Evolutionary conservation across 2,888 invertebrate genomes (phyloP), one percentile per base, ranked within the genome.

Genomic region (Sesamia inferens): DNA sequence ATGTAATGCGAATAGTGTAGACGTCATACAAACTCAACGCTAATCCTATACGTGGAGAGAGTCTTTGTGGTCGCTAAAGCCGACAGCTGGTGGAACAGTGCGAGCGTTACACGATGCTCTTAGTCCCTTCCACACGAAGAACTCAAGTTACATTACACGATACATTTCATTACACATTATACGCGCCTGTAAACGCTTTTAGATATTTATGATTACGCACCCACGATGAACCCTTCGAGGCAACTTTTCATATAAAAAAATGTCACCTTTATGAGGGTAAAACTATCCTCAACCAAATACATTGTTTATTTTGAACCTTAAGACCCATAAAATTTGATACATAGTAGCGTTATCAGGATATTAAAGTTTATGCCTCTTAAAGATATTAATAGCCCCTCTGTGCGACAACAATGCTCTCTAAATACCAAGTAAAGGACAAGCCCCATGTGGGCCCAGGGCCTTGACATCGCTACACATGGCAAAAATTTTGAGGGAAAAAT

Each of bases 351-450:
- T 81, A 81, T 81, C 81, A 67, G 68, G 84, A 81, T 84, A 81
- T 76, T 81, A 83, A 81, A 83, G 76, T 78, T 71, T 74, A 77
- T 81, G 79, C 72, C 76, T 79, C 70, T 79, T 74, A 69, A 69
- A 80, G 76, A 78, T 82, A 85, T 85, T 83, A 85, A 85, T 84
- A 83, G 81, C 76, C 73, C 78, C 67, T 69, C 64, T 82, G 81
- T 82, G 77, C 68, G 79, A 74, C 67, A 86, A 85, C 87, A 89
- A 87, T 83, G 73, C 82, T 74, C 66, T 79, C 83, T 85, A 89
- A 90, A 90, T 90, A 88, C 79, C 89, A 90, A 66, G 74, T 73
- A 88, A 90, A 90, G 90, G 90, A 83, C 86, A 82, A 47, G 73
- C 70, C 69, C 87, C 83, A 77, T 69, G 70, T 81, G 85, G 83